These are phyloP conservation scores for Gallinago stenura DNA, from an alignment of 2,797 vertebrate genomes.

Conservation along the genomic window DNA sequence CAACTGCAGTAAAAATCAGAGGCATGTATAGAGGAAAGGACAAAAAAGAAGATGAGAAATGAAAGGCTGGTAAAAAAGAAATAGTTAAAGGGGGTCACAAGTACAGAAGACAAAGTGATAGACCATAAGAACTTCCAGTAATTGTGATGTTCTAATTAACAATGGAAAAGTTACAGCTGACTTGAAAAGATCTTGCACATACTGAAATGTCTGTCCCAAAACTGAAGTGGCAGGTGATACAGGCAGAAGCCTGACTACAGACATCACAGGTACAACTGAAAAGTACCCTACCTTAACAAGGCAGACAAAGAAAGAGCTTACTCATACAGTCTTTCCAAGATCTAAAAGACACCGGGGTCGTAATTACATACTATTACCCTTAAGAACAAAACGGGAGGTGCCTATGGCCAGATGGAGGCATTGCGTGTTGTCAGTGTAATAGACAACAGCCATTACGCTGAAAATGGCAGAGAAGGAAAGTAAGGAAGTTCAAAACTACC, in stretches of 20 bases:
- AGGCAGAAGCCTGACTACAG: not conserved
- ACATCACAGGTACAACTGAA: not conserved
- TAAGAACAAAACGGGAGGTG: not conserved
- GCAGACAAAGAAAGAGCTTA: not conserved
- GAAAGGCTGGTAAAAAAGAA: not conserved
- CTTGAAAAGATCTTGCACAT: not conserved
- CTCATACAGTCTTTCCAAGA: not conserved
- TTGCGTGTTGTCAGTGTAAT: not conserved
- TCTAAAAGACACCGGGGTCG: not conserved
- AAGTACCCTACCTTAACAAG: not conserved
- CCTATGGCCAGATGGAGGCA: not conserved
- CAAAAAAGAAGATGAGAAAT: not conserved
- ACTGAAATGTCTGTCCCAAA: not conserved
- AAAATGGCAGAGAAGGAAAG: not conserved
- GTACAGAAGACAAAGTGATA: not conserved
- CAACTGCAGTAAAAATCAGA: constrained; percentile 21
- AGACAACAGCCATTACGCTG: not conserved
- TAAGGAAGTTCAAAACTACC: not conserved
- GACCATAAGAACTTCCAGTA: not conserved
- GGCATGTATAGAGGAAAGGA: not conserved
- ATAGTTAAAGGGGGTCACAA: not conserved
- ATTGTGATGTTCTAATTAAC: not conserved
- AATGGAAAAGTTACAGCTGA: not conserved
- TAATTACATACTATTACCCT: accelerated
- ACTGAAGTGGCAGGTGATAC: not conserved